Evolutionary conservation across 2,888 invertebrate species (phyloP).

Genomic region (Oasisia sp.): DNA sequence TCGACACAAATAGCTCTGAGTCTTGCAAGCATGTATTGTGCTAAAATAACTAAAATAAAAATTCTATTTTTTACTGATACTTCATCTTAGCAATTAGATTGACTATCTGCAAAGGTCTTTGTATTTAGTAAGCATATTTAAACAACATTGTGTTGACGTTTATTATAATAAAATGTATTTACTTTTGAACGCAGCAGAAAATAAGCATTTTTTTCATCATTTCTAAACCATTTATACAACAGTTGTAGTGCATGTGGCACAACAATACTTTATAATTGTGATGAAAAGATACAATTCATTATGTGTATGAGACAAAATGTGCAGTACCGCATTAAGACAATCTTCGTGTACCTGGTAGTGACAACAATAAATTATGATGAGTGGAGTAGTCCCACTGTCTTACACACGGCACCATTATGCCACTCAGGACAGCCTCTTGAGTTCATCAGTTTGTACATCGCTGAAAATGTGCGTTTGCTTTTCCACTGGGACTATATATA

Average conservation of each 20-base stretch:
- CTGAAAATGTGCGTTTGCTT: neutral
- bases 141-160: neutral
- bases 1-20: too few relatives aligned
- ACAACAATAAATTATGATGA: neutral
- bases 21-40: too few relatives aligned
- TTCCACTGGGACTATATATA: neutral
- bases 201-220: neutral
- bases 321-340: neutral
- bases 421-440: neutral
- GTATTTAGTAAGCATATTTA: neutral
- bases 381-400: neutral
- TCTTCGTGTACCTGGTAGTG: neutral
- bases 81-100: too few relatives aligned
- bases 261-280: neutral
- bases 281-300: neutral
- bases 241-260: neutral
- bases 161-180: neutral
- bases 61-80: too few relatives aligned
- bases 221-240: neutral
- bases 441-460: neutral
- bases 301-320: neutral
- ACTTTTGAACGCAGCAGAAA: neutral
- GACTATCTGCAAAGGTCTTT: too few relatives aligned
- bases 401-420: neutral
- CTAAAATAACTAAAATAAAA: too few relatives aligned